These are phyloP conservation scores for Calliopsis andreniformis DNA, from an alignment of 1,140 invertebrate genomes.

Conservation along the genomic window DNA sequence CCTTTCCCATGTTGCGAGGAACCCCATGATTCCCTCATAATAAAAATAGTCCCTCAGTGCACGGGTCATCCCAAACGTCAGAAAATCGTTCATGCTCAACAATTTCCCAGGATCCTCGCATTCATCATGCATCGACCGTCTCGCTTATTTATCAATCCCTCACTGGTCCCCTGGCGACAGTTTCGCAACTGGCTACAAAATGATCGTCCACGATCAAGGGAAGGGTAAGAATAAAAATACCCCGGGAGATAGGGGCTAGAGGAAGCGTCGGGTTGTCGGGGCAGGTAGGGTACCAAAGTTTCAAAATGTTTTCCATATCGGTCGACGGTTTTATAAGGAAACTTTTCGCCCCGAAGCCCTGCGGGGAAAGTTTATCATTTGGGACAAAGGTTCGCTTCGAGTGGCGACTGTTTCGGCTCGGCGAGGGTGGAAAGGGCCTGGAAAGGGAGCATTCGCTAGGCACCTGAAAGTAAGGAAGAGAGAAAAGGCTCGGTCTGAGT, in stretches of 20 bases:
- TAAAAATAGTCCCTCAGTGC: too few species aligned
- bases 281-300: conserved; percentile 60
- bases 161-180: neutral
- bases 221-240: conserved; percentile 25
- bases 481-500: neutral
- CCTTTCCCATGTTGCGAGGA: too few species aligned
- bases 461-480: conserved; percentile 17
- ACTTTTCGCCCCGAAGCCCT: conserved; percentile 67
- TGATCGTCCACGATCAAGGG: conserved; percentile 22
- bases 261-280: conserved; percentile 1
- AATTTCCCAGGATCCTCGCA: too few species aligned
- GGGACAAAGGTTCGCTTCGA: conserved; percentile 69
- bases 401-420: conserved; percentile 28
- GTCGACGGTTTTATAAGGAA: conserved; percentile 68
- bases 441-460: neutral
- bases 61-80: neutral
- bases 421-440: neutral
- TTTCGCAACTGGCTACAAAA: conserved; percentile 3
- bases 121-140: neutral
- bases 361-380: conserved; percentile 76
- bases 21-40: too few species aligned
- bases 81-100: neutral
- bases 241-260: neutral
- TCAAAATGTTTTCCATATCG: conserved; percentile 73
- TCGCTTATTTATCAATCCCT: conserved; percentile 12